These are phyloP conservation scores for Tamias sibiricus DNA, from an alignment of 2,113 vertebrate species.

Conservation along the genomic window DNA sequence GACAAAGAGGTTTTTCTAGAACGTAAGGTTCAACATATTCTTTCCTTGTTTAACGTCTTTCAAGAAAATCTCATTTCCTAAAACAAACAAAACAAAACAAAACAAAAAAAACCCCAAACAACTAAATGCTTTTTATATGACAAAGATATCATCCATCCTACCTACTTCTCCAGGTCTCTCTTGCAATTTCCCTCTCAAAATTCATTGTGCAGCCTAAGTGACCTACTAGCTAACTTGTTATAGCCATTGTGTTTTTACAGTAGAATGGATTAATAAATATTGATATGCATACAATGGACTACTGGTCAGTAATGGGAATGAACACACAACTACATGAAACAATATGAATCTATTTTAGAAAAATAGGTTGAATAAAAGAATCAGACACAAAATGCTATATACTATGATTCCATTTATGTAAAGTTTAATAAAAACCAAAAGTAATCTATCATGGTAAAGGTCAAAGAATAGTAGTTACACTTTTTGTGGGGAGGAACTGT, in stretches of 20 bases:
- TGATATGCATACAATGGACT: neutral
- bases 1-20: neutral
- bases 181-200: neutral
- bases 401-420: neutral
- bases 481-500: too few species aligned
- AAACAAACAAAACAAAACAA: neutral
- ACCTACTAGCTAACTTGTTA: neutral
- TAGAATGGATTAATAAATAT: constrained; percentile 7
- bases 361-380: neutral
- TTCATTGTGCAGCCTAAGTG: neutral
- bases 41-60: neutral
- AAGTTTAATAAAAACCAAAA: neutral
- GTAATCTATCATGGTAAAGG: neutral
- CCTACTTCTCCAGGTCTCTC: neutral
- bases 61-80: constrained; percentile 3
- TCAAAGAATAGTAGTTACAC: neutral
- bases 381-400: neutral
- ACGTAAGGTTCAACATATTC: neutral
- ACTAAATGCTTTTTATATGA: neutral
- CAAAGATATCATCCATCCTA: neutral
- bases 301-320: neutral
- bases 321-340: constrained; percentile 3
- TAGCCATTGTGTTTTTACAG: neutral
- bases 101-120: too few species aligned
- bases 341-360: neutral